These are phyloP conservation scores for Platanista minor DNA, from an alignment of 2,113 vertebrate genomes.

Conservation along the genomic window DNA sequence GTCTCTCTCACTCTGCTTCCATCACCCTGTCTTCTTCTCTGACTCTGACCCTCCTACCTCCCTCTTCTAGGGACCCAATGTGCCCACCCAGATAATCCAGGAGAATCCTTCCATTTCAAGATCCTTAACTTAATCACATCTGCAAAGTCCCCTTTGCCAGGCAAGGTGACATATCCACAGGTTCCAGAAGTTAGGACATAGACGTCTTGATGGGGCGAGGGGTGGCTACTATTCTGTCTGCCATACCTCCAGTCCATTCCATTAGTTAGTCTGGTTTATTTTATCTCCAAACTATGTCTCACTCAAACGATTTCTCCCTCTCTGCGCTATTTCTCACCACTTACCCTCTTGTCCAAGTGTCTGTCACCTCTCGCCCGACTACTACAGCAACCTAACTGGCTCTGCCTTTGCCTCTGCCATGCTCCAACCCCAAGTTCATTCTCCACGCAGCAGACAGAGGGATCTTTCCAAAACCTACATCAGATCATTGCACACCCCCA, in stretches of 20 bases:
- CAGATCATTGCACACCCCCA: not conserved
- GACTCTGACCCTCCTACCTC: not conserved
- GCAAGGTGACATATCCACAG: not conserved
- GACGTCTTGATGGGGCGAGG: not conserved
- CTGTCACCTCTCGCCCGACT: not conserved
- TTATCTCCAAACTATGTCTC: not conserved
- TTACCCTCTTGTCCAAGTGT: not conserved
- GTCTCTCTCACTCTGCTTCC: not conserved
- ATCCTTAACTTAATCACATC: not conserved
- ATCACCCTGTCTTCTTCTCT: not conserved
- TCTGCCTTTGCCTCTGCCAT: not conserved
- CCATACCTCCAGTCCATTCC: not conserved
- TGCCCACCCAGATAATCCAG: not conserved
- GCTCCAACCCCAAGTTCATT: not conserved
- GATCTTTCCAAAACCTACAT: not conserved
- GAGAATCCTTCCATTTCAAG: not conserved
- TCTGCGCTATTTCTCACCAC: not conserved
- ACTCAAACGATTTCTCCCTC: not conserved
- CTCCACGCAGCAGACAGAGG: not conserved
- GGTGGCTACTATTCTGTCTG: not conserved
- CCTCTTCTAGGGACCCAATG: not conserved
- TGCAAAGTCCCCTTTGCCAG: not conserved
- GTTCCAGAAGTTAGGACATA: rapidly evolving
- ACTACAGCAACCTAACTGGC: not conserved
- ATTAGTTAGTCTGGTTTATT: not conserved